Conservation (phyloP, 2,888 invertebrate species). For the Eupeodes latifasciatus region DNA sequence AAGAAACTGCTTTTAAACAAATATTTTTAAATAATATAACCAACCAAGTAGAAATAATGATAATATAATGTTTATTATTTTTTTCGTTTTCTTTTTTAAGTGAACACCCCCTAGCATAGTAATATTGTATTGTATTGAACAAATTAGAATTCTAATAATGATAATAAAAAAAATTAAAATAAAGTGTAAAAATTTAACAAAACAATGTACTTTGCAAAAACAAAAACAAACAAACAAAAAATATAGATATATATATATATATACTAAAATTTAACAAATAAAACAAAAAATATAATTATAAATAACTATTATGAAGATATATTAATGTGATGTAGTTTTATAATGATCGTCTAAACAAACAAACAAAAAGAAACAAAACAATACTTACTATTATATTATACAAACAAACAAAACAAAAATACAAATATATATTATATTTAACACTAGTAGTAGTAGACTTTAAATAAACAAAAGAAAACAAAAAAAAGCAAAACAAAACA, state of each 20-base stretch:
- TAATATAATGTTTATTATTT: background rate
- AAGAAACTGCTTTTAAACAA: slow-evolving; percentile 64
- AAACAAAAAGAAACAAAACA: slow-evolving; percentile 38
- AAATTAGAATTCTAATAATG: slow-evolving; percentile 69
- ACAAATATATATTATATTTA: slow-evolving; percentile 71
- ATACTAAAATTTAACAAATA: slow-evolving; percentile 49
- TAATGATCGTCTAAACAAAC: slow-evolving; percentile 73
- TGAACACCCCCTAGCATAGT: slow-evolving; percentile 54
- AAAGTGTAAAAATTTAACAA: slow-evolving; percentile 41
- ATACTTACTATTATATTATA: slow-evolving; percentile 69
- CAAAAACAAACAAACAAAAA: slow-evolving; percentile 18
- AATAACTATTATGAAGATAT: slow-evolving; percentile 75
- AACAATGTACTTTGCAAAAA: slow-evolving; percentile 61
- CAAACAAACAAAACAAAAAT: slow-evolving; percentile 52
- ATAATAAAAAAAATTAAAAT: slow-evolving; percentile 2
- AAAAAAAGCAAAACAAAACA: slow-evolving; percentile 21
- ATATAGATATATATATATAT: slow-evolving; percentile 34
- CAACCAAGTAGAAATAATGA: slow-evolving; percentile 57
- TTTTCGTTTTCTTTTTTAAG: slow-evolving; percentile 29
- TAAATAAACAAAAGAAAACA: slow-evolving; percentile 11
- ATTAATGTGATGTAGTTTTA: slow-evolving; percentile 77
- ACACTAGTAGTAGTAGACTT: slow-evolving; percentile 47
- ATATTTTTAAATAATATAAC: slow-evolving; percentile 57
- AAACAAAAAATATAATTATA: slow-evolving; percentile 29
- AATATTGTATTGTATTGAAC: slow-evolving; percentile 61